These are phyloP conservation scores for Loxodonta africana DNA, from an alignment of 2,113 vertebrate genomes.

Conservation along the genomic window DNA sequence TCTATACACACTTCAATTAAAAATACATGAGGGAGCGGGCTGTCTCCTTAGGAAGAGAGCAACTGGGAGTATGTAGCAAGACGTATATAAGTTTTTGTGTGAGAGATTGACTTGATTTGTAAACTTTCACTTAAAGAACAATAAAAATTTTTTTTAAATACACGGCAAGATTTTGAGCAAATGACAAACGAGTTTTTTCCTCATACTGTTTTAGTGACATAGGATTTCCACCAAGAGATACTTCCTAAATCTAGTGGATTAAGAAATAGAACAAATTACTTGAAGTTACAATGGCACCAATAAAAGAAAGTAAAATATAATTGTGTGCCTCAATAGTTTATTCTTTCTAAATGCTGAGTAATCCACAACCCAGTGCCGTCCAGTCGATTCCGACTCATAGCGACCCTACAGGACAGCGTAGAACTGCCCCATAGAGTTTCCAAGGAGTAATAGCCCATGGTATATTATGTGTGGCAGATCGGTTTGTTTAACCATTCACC, in stretches of 20 bases:
- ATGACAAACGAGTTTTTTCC: neutral
- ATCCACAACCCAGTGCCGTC: too few species aligned
- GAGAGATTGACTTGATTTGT: too few species aligned
- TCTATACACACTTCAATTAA: neutral
- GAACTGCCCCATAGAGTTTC: too few species aligned
- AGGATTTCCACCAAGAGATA: neutral
- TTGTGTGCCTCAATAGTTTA: neutral
- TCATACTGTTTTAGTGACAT: neutral
- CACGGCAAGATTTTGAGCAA: neutral
- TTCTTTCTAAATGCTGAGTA: neutral
- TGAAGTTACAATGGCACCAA: neutral
- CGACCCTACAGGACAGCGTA: too few species aligned
- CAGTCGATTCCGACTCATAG: too few species aligned
- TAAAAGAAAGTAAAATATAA: neutral
- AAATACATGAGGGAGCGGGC: neutral
- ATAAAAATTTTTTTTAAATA: neutral
- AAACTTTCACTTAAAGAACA: too few species aligned
- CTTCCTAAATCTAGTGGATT: neutral
- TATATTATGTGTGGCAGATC: neutral
- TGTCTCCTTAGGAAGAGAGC: too few species aligned
- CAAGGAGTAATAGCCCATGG: neutral
- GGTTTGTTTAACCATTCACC: neutral
- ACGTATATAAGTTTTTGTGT: too few species aligned
- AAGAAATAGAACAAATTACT: slow-evolving; percentile 27
- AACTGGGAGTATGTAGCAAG: too few species aligned